phyloP scores from a whole-genome alignment of 23 tunicate genomes.

The Trididemnum nubilum region DNA sequence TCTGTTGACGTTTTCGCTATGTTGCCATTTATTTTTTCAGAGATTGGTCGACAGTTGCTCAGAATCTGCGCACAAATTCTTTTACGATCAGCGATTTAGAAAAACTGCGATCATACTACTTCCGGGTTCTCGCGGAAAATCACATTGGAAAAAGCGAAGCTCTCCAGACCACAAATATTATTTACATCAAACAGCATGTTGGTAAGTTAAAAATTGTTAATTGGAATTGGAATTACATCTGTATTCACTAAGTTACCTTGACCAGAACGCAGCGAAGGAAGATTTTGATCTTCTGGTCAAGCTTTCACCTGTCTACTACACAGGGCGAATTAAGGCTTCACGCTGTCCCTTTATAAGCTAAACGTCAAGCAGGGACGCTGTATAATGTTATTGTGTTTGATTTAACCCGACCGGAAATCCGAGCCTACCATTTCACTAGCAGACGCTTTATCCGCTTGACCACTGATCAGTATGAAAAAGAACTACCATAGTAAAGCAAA shows the following conservation, averaged over 20 bases:
- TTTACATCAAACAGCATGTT: conserved; percentile 80
- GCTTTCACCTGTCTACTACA: too few relatives aligned
- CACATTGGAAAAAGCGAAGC: conserved; percentile 86
- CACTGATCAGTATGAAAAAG: too few relatives aligned
- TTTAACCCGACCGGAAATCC: background rate
- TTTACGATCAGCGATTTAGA: conserved; percentile 55
- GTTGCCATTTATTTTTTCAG: too few relatives aligned
- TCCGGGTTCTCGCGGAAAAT: conserved; percentile 85
- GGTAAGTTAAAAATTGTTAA: conserved; percentile 75
- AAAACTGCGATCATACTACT: conserved; percentile 78
- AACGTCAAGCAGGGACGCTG: background rate
- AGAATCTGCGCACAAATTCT: conserved; percentile 47
- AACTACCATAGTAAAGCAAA: too few relatives aligned
- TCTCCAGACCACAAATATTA: conserved; percentile 74
- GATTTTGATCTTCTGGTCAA: too few relatives aligned
- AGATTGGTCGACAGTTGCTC: conserved; percentile 90
- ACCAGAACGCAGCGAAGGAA: too few relatives aligned
- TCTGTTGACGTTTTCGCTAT: too few relatives aligned
- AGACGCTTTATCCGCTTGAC: background rate
- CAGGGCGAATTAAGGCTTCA: too few relatives aligned
- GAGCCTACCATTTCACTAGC: background rate
- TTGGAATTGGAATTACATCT: too few relatives aligned
- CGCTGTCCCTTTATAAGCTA: background rate
- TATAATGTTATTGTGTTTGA: background rate
- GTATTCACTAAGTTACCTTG: too few relatives aligned